Conservation (phyloP, 2,888 invertebrate genomes). For the Erannis defoliaria region DNA sequence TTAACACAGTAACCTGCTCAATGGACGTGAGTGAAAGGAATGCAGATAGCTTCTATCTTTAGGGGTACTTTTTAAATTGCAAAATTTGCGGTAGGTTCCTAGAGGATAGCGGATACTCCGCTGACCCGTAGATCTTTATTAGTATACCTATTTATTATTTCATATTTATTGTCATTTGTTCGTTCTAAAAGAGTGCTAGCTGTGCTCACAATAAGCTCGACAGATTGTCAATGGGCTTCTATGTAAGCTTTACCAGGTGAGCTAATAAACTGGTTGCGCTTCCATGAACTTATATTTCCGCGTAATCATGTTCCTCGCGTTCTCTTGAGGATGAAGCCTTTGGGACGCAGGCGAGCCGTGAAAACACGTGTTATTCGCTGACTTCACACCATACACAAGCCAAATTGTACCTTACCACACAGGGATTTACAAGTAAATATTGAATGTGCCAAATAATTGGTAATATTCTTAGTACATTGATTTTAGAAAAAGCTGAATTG, state of each 20-base stretch:
- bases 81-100: too few relatives aligned
- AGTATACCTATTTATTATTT: too few relatives aligned
- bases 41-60: too few relatives aligned
- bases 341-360: conserved; percentile 21
- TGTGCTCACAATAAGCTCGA: too few relatives aligned
- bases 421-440: neutral
- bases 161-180: too few relatives aligned
- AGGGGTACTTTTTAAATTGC: too few relatives aligned
- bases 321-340: conserved; percentile 21
- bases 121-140: too few relatives aligned
- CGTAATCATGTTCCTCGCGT: conserved; percentile 9
- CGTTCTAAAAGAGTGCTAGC: too few relatives aligned
- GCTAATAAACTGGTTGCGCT: conserved; percentile 3
- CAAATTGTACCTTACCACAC: conserved; percentile 8
- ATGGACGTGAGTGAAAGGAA: too few relatives aligned
- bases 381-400: conserved; percentile 17
- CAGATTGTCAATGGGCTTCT: conserved; percentile 9
- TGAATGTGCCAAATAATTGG: conserved; percentile 1
- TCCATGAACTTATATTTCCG: conserved; percentile 10
- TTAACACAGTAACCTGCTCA: too few relatives aligned
- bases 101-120: too few relatives aligned
- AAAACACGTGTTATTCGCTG: conserved; percentile 25
- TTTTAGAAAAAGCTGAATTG: conserved; percentile 2
- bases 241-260: neutral
- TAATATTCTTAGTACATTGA: conserved; percentile 14